Percentiles rank a stretch among this genome's conserved stretches.
Evolutionary conservation across 2,797 vertebrate species (phyloP).

Genomic region (Glossophaga mutica): DNA sequence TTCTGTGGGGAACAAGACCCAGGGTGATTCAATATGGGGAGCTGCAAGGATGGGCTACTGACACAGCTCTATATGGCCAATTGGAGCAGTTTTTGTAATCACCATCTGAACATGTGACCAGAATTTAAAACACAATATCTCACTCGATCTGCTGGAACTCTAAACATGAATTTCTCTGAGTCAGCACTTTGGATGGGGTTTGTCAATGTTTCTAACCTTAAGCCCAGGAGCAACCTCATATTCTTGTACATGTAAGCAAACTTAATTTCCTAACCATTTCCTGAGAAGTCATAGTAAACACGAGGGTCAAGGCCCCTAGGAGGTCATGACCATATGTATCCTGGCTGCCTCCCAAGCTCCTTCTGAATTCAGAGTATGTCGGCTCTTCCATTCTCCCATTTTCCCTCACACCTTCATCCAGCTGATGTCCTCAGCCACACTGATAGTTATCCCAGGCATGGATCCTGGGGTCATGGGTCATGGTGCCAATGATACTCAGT

Average conservation of each 20-base stretch:
- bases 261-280: constrained; percentile 28
- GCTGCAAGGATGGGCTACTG: background rate
- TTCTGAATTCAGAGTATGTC: background rate
- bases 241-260: background rate
- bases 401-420: background rate
- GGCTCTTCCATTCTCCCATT: too few species aligned
- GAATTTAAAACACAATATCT: background rate
- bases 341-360: background rate
- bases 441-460: background rate
- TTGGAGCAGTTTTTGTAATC: constrained; percentile 26
- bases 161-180: constrained; percentile 3
- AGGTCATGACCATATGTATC: background rate
- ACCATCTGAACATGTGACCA: background rate
- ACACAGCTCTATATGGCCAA: background rate
- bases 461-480: fast-evolving
- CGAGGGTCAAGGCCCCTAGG: background rate
- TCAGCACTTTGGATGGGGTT: constrained; percentile 74
- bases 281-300: background rate
- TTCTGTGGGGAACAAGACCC: constrained; percentile 44
- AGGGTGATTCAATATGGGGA: background rate
- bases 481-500: fast-evolving
- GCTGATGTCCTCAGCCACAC: background rate
- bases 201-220: constrained; percentile 24
- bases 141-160: constrained; percentile 63
- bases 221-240: background rate